A percentile compares a stretch with the other conserved stretches of the same genome.
Evolutionary conservation across 2,888 invertebrate species (phyloP).

Genomic region (Stegophylla sp.): DNA sequence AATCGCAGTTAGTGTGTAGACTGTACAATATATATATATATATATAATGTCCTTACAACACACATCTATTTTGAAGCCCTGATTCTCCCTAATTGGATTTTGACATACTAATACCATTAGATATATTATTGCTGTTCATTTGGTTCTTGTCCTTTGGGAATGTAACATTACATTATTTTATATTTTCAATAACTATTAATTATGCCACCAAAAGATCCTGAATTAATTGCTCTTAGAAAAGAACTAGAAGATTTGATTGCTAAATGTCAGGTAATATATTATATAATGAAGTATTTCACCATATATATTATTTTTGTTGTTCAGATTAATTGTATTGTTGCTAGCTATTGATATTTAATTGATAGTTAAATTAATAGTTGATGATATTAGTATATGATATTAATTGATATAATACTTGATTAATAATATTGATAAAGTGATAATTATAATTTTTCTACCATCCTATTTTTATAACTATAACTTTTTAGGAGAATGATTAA

Average conservation of each 20-base stretch:
- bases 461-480: too few species aligned
- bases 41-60: not conserved
- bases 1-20: conserved; percentile 10
- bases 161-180: conserved; percentile 40
- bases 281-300: not conserved
- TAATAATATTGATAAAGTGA: not conserved
- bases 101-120: conserved; percentile 46
- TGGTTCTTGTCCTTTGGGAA: conserved; percentile 37
- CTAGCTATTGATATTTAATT: not conserved
- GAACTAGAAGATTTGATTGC: conserved; percentile 82
- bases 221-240: conserved; percentile 77
- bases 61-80: conserved; percentile 48
- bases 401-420: too few species aligned
- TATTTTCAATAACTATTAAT: conserved; percentile 26
- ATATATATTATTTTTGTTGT: not conserved
- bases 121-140: conserved; percentile 32
- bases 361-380: too few species aligned
- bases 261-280: conserved; percentile 74
- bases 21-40: too few species aligned
- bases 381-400: too few species aligned
- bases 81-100: conserved; percentile 52
- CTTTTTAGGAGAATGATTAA: too few species aligned
- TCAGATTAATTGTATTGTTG: not conserved
- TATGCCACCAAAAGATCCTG: conserved; percentile 78
- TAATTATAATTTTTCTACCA: too few species aligned